Conservation (phyloP, 1,140 invertebrate species). For the Pogonomyrmex barbatus region DNA sequence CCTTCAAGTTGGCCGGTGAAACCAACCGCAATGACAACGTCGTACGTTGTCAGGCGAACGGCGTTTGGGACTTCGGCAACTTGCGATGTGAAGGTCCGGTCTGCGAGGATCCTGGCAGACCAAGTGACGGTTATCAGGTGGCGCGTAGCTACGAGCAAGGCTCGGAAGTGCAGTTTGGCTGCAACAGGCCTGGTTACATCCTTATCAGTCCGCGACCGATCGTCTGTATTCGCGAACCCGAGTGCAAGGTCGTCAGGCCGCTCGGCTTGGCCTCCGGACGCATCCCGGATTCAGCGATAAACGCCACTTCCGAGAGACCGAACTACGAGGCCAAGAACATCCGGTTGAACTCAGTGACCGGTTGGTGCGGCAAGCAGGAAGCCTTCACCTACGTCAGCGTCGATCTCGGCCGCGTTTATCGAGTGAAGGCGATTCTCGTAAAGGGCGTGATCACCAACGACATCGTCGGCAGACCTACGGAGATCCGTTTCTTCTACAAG, state of each 20-base stretch:
- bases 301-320: constrained; percentile 96
- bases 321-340: constrained; percentile 97
- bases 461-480: constrained; percentile 96
- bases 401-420: constrained; percentile 95
- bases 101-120: constrained; percentile 97
- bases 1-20: constrained; percentile 97
- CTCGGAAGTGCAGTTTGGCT: constrained; percentile 96
- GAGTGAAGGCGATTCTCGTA: constrained; percentile 96
- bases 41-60: constrained; percentile 96
- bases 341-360: constrained; percentile 96
- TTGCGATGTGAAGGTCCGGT: constrained; percentile 97
- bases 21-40: constrained; percentile 96
- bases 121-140: constrained; percentile 95
- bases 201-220: constrained; percentile 96
- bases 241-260: constrained; percentile 97
- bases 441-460: constrained; percentile 98
- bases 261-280: constrained; percentile 95
- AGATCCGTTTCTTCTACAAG: constrained; percentile 99
- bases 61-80: constrained; percentile 98
- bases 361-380: constrained; percentile 97
- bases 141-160: constrained; percentile 97
- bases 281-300: constrained; percentile 98
- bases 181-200: constrained; percentile 96
- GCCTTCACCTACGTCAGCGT: constrained; percentile 98
- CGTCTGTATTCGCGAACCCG: constrained; percentile 95